phyloP scores from a whole-genome alignment of 1,140 invertebrate species.

The Eueides isabella region DNA sequence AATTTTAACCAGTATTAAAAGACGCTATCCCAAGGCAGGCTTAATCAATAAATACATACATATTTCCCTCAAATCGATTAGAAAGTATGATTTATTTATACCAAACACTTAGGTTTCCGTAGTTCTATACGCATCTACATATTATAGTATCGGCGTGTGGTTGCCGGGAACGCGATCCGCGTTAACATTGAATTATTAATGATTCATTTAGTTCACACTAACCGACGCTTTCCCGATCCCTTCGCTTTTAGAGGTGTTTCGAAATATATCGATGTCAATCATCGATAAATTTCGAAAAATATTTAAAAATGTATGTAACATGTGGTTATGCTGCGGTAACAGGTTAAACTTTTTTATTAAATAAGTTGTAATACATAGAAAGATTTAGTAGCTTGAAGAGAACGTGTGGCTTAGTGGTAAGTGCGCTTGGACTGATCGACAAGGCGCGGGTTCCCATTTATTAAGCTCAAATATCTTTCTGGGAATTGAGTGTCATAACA shows the following conservation, averaged over 20 bases:
- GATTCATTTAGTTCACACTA: conserved; percentile 82
- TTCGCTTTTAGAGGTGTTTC: conserved; percentile 58
- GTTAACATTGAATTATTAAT: conserved; percentile 80
- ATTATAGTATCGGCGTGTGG: conserved; percentile 6
- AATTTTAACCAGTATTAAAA: too few relatives aligned
- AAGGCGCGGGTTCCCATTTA: too few relatives aligned
- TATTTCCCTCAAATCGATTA: background rate
- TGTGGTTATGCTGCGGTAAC: too few relatives aligned
- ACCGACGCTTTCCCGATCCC: conserved; percentile 72
- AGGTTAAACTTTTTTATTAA: too few relatives aligned
- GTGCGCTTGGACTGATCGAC: too few relatives aligned
- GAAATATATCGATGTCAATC: background rate
- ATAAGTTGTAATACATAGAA: too few relatives aligned
- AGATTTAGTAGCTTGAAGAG: too few relatives aligned
- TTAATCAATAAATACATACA: too few relatives aligned
- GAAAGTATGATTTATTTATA: background rate
- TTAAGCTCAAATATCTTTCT: too few relatives aligned
- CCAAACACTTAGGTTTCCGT: background rate
- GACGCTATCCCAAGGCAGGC: too few relatives aligned
- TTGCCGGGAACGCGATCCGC: conserved; percentile 33
- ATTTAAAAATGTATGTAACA: background rate
- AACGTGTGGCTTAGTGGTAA: too few relatives aligned
- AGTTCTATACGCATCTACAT: background rate
- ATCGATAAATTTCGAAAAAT: background rate
- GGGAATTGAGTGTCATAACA: too few relatives aligned